Conservation (phyloP, 1,140 invertebrate genomes). For the Cotesia vestalis region DNA sequence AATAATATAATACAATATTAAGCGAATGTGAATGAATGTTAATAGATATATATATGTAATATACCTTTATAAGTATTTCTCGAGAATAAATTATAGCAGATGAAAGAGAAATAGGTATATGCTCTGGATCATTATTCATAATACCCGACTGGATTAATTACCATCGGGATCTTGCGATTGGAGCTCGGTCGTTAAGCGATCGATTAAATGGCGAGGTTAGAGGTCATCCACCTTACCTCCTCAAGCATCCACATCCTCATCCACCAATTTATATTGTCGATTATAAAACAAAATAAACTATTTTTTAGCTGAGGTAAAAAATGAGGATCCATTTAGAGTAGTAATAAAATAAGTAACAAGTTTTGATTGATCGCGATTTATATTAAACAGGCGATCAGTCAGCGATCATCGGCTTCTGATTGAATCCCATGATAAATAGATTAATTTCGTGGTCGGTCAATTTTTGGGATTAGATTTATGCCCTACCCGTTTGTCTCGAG, state of each 20-base stretch:
- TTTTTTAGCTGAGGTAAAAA: background rate
- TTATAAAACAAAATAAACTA: background rate
- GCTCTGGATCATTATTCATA: slow-evolving; percentile 50
- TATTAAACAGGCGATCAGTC: slow-evolving; percentile 25
- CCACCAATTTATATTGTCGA: slow-evolving; percentile 10
- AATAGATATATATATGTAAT: slow-evolving; percentile 12
- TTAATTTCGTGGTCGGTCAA: slow-evolving; percentile 14
- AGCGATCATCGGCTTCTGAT: slow-evolving; percentile 15
- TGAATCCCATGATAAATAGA: slow-evolving; percentile 23
- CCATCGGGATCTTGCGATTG: slow-evolving; percentile 48
- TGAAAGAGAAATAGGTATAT: slow-evolving; percentile 24
- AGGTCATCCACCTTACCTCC: slow-evolving; percentile 42
- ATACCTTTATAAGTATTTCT: background rate
- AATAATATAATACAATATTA: slow-evolving; percentile 5
- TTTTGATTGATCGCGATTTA: background rate
- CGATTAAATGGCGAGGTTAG: slow-evolving; percentile 51
- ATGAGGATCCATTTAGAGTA: background rate
- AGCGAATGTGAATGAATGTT: background rate
- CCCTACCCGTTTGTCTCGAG: background rate
- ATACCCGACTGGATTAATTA: slow-evolving; percentile 52
- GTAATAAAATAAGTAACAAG: no score
- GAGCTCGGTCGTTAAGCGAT: slow-evolving; percentile 50
- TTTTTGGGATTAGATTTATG: slow-evolving; percentile 1
- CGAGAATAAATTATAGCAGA: slow-evolving; percentile 17
- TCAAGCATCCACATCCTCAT: slow-evolving; percentile 42